phyloP scores from a whole-genome alignment of 2,888 invertebrate genomes.

The Tetramorium bicarinatum region DNA sequence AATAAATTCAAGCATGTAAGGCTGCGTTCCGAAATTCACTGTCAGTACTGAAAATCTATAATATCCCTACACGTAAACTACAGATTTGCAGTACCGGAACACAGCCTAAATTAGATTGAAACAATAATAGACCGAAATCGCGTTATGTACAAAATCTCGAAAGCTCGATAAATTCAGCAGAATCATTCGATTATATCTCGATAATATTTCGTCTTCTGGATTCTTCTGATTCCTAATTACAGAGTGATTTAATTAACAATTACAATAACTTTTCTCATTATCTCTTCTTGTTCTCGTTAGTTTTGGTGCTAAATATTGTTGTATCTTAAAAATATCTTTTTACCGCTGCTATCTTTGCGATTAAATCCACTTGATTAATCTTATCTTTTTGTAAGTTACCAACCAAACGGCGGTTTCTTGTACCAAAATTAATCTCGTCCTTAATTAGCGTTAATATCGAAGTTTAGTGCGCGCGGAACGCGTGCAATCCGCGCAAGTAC shows the following conservation, averaged over 20 bases:
- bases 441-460: conserved; percentile 55
- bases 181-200: not conserved
- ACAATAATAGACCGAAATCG: too few species aligned
- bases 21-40: too few species aligned
- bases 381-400: conserved; percentile 21
- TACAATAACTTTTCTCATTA: not conserved
- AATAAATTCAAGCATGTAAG: not conserved
- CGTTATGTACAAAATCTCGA: not conserved
- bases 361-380: conserved; percentile 31
- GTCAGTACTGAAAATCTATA: too few species aligned
- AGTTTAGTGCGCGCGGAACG: conserved; percentile 45
- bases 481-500: conserved; percentile 50
- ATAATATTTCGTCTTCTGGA: not conserved
- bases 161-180: not conserved
- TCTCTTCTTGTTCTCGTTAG: too few species aligned
- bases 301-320: not conserved
- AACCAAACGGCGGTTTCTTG: conserved; percentile 36
- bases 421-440: conserved; percentile 50
- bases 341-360: not conserved
- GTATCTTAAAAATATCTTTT: not conserved
- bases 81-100: too few species aligned
- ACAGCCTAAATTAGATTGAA: not conserved
- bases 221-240: not conserved
- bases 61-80: too few species aligned
- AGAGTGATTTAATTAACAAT: not conserved